These are phyloP conservation scores for Mus spicilegus DNA, from an alignment of 2,113 vertebrate species.

Conservation along the genomic window DNA sequence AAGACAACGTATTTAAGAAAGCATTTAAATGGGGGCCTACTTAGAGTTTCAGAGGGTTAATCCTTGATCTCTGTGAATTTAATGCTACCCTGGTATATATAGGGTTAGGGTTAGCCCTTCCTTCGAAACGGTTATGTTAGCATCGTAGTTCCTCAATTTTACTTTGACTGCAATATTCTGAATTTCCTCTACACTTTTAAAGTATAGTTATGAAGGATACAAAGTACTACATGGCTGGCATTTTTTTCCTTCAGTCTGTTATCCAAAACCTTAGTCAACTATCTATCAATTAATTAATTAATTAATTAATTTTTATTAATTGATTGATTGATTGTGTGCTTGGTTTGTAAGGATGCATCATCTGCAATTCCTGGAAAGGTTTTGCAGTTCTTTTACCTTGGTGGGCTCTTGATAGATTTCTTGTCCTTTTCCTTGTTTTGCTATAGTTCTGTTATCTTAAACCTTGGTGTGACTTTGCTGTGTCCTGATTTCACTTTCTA, in stretches of 20 bases:
- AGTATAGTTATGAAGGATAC: not conserved
- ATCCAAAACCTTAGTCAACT: not conserved
- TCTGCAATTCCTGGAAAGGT: not conserved
- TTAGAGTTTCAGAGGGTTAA: too few species aligned
- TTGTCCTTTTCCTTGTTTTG: not conserved
- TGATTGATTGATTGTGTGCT: not conserved
- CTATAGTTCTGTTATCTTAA: too few species aligned
- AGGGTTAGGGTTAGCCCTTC: not conserved
- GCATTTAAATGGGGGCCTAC: too few species aligned
- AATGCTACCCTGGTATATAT: not conserved
- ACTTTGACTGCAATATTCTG: not conserved
- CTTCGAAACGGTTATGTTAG: not conserved
- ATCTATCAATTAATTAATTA: too few species aligned
- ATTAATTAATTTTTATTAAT: too few species aligned
- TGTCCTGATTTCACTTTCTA: not conserved
- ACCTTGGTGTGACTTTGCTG: too few species aligned
- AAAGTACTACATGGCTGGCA: not conserved
- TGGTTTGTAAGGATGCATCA: not conserved
- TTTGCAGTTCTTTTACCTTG: not conserved
- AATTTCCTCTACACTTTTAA: not conserved
- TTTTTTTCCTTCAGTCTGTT: not conserved
- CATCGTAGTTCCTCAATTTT: not conserved
- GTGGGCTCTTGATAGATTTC: not conserved
- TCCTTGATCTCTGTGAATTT: not conserved
- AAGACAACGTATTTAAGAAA: too few species aligned